Evolutionary conservation across 92 coral and sea anemone genomes (phyloP).

Genomic region (Palythoa heliodiscus): DNA sequence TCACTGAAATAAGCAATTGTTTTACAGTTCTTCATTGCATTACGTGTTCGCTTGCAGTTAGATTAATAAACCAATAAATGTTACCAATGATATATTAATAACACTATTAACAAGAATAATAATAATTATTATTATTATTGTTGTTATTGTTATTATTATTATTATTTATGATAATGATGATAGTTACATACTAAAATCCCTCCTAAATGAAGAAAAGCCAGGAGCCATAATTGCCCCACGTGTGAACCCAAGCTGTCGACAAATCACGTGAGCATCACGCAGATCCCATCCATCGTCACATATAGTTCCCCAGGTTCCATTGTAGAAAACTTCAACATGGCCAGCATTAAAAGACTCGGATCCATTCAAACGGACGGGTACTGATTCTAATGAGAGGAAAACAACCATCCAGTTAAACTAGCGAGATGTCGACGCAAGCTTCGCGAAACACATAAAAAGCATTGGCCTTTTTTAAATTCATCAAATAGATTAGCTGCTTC

Average conservation of each 20-base stretch:
- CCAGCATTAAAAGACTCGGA: slow-evolving; percentile 24
- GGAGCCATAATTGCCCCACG: slow-evolving; percentile 35
- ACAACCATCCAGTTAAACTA: neutral
- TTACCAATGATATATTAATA: too few relatives aligned
- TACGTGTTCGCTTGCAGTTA: too few relatives aligned
- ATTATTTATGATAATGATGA: too few relatives aligned
- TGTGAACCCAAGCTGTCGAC: slow-evolving; percentile 38
- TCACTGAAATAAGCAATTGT: too few relatives aligned
- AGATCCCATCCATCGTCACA: slow-evolving; percentile 36
- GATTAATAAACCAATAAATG: too few relatives aligned
- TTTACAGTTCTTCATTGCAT: too few relatives aligned
- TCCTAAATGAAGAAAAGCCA: slow-evolving; percentile 1
- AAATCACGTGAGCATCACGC: slow-evolving; percentile 41
- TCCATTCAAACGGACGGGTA: slow-evolving; percentile 24
- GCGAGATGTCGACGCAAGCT: neutral
- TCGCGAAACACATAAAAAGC: too few relatives aligned
- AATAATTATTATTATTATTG: too few relatives aligned
- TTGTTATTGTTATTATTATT: too few relatives aligned
- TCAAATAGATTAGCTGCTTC: too few relatives aligned
- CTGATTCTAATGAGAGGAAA: neutral
- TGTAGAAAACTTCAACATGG: slow-evolving; percentile 30
- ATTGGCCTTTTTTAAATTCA: too few relatives aligned
- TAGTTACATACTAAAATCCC: neutral
- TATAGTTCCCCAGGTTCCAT: slow-evolving; percentile 37
- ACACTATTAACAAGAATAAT: too few relatives aligned